Evolutionary conservation across 2,888 invertebrate species (phyloP), one percentile per base, ranked within the genome.

Genomic region (Leucophenga montana): DNA sequence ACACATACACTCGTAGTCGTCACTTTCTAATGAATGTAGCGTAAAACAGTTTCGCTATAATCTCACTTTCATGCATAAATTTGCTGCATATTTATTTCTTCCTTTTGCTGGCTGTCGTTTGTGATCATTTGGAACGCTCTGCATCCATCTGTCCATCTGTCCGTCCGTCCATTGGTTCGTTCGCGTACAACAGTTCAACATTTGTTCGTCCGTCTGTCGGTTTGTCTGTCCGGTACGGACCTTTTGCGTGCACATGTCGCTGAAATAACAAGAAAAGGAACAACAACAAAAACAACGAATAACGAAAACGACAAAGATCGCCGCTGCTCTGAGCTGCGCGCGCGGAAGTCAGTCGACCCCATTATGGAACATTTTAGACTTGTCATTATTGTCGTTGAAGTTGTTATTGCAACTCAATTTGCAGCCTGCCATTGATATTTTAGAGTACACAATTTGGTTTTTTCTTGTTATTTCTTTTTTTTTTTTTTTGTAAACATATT

Each of bases 361-460:
- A 61, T 18, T 27, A 31, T 59, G 56, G 9, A 56, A 14, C 56
- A 20, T 22, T 5, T 27, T 56, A 18, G 39, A 39, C 39, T 39
- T 39, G 39, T 39, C 39, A 39, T 39, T 39, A 11, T 39, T 27
- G 27, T 27, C 27, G 27, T 27, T 27, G 27, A 3, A 3, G 39
- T 39, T 39, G 27, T 18, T 11, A 11, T 33, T 59, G 62, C 62
- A 54, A 56, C 66, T 56, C 48, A 16, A 53, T 50, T 44, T 56
- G 56, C 39, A 31, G 67, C 57, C 14, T 59, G 57, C 27, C 50
- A 48, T 46, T 59, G 67, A 27, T 46, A 66, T 27, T 66, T 54
- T 71, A 64, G 65, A 74, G 74, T 65, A 70, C 74, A 53, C 14
- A 20, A 59, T 59, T 54, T 65, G 44, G 57, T 50, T 39, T 31